A percentile compares a stretch with the other conserved stretches of the same genome.
Evolutionary conservation across 2,113 vertebrate species (phyloP).

Genomic region (Ginglymostoma cirratum): DNA sequence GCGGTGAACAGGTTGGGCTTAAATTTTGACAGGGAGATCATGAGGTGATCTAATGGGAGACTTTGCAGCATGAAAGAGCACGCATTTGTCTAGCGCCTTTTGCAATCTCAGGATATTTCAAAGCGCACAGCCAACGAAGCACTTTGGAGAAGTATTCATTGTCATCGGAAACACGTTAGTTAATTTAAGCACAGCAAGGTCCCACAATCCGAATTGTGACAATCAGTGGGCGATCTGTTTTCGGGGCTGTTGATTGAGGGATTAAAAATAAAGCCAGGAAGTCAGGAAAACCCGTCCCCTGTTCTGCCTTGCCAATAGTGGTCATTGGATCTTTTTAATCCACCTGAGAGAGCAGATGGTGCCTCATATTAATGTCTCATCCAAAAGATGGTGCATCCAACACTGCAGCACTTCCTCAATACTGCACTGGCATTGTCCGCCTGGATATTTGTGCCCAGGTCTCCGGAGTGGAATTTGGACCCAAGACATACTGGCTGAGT

Average conservation of each 20-base stretch:
- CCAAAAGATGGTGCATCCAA: not conserved
- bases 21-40: not conserved
- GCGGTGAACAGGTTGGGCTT: not conserved
- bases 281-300: no score
- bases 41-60: not conserved
- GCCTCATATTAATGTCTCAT: not conserved
- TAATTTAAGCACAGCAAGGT: no score
- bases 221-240: no score
- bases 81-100: not conserved
- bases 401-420: not conserved
- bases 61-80: not conserved
- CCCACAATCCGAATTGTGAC: no score
- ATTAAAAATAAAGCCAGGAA: no score
- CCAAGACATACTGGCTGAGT: not conserved
- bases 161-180: not conserved
- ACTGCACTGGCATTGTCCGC: not conserved
- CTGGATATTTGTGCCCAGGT: not conserved
- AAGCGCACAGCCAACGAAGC: no score
- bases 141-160: not conserved
- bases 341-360: not conserved
- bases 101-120: no score
- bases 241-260: no score
- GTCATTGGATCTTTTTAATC: not conserved
- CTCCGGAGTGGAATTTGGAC: not conserved
- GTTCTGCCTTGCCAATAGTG: no score